Conservation (phyloP, 2,113 vertebrate genomes). For the Agapornis roseicollis region DNA sequence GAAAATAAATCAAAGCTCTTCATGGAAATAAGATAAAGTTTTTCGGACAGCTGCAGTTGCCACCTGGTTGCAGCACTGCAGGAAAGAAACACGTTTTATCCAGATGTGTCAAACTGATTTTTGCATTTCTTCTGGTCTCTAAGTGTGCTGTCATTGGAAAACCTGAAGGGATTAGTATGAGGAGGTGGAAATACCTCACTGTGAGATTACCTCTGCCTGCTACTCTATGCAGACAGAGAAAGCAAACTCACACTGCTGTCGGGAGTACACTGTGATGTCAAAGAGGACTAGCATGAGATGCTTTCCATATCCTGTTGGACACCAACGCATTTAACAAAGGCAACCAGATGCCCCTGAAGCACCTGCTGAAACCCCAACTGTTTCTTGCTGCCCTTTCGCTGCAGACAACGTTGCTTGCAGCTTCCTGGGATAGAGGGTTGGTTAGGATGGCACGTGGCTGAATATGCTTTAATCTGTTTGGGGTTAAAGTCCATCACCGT, state of each 20-base stretch:
- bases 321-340: accelerated
- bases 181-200: not conserved
- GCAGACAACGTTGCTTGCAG: not conserved
- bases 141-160: not conserved
- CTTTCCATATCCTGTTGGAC: not conserved
- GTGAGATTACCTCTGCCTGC: not conserved
- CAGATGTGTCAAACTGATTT: not conserved
- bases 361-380: not conserved
- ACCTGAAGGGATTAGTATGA: not conserved
- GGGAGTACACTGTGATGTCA: not conserved
- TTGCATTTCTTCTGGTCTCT: not conserved
- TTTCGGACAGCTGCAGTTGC: not conserved
- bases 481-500: not conserved
- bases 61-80: not conserved
- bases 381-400: not conserved
- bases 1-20: not conserved
- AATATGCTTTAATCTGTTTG: accelerated
- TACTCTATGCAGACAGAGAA: not conserved
- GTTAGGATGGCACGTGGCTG: accelerated
- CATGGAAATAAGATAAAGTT: not conserved
- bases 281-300: not conserved
- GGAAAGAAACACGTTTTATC: not conserved
- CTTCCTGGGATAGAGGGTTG: not conserved
- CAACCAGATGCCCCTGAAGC: accelerated
- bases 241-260: accelerated